Evolutionary conservation across 2,113 vertebrate genomes (phyloP), one percentile per base, ranked within the genome.

Genomic region (Esox niger): DNA sequence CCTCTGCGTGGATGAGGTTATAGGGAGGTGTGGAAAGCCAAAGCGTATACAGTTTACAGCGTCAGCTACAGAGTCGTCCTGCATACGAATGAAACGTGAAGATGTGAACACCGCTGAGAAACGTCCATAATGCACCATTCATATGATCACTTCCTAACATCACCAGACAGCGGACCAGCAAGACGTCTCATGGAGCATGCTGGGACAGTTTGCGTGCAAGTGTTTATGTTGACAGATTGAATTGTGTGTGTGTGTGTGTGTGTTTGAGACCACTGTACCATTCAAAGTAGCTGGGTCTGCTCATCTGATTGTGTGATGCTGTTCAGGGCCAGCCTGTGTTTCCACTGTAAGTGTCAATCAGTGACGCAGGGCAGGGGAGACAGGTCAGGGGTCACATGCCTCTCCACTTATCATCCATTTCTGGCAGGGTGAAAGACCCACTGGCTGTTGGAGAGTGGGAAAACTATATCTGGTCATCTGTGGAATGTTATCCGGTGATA

Each of bases 401-500:
- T 47, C 6, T 20, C 38, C 13, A 46, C 46, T 58, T 32, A 62
- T 27, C 6, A 35, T 25, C 20, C 35, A 11, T 21, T 68, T 38
- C 49, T 26, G 33, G 21, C 32, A 62, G 60, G 26, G 23, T 38
- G 5, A 21, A 26, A 32, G 31, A 21, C 10, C 23, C 35, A 29
- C 15, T 8, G 38, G 7, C 4, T 15, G 43, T 15, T 2, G 56
- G n/a, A 62, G 57, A 38, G 33, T 30, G 27, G 46, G 56, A 69
- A 61, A 61, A 27, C 55, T 15, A 57, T 71, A 64, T 49, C 61
- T 64, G 38, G n/a, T n/a, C 43, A 9, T 49, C 65, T 63, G 30
- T 64, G 69, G 70, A 72, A 77, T 68, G 69, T 72, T 52, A 47
- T 65, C 52, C 61, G 56, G 55, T 21, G 27, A 15, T 10, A 8